Conservation (phyloP, 2,888 invertebrate genomes). For the Drosophila niveifrons region DNA sequence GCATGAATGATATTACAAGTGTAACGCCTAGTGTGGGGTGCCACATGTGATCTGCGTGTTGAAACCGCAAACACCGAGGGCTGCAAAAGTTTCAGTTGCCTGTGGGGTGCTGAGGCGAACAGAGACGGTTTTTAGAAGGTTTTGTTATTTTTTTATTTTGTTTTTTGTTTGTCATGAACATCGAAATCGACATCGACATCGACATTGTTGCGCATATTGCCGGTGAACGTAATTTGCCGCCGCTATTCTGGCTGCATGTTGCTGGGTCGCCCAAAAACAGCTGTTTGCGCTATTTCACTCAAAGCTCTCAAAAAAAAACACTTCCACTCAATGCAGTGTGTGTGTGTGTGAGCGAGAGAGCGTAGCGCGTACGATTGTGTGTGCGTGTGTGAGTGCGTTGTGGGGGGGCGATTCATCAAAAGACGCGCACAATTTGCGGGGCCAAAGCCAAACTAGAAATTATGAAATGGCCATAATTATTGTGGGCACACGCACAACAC, state of each 20-base stretch:
- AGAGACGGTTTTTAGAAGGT: neutral
- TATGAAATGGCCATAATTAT: conserved; percentile 57
- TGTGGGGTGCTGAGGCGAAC: neutral
- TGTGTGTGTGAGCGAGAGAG: conserved; percentile 12
- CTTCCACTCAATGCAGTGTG: conserved; percentile 14
- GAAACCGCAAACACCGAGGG: neutral
- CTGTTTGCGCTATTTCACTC: conserved; percentile 46
- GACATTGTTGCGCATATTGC: conserved; percentile 60
- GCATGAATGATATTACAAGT: neutral
- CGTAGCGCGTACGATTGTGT: neutral
- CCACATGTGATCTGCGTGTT: conserved; percentile 44
- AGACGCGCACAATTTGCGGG: conserved; percentile 29
- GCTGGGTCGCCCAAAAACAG: conserved; percentile 43
- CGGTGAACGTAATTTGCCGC: conserved; percentile 48
- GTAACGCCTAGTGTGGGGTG: conserved; percentile 48
- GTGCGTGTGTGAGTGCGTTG: conserved; percentile 11
- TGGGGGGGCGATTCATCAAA: conserved; percentile 38
- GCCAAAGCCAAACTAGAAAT: conserved; percentile 43
- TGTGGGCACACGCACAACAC: conserved; percentile 41
- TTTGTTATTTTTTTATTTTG: neutral
- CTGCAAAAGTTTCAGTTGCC: neutral
- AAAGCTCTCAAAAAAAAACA: neutral
- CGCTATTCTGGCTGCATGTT: conserved; percentile 50
- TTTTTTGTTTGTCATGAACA: conserved; percentile 16
- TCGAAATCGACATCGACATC: conserved; percentile 36